Evolutionary conservation across 2,797 vertebrate species (phyloP).

Genomic region (Chrysocyon brachyurus): DNA sequence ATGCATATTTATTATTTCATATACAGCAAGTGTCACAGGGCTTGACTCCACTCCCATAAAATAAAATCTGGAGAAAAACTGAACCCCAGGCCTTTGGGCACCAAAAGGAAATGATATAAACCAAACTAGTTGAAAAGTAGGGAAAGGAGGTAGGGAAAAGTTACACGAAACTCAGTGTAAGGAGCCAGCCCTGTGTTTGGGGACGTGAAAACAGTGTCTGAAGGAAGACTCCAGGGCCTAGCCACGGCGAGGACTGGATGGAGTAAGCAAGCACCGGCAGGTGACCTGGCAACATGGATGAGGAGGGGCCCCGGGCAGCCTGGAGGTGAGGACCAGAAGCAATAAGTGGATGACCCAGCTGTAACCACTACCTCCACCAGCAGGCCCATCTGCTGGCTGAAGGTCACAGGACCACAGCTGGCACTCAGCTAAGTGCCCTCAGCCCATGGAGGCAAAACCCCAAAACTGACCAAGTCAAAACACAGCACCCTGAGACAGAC

Average conservation of each 20-base stretch:
- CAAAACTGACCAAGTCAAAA: neutral
- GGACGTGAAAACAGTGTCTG: neutral
- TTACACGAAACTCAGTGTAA: neutral
- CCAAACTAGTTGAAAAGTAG: neutral
- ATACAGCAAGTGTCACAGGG: neutral
- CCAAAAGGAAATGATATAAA: neutral
- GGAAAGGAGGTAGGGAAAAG: neutral
- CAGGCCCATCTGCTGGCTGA: neutral
- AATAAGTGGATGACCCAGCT: neutral
- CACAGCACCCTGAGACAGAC: neutral
- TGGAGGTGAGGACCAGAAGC: neutral
- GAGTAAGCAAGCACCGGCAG: neutral
- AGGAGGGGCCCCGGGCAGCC: neutral
- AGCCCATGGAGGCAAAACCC: neutral
- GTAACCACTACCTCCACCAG: neutral
- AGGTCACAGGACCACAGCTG: conserved; percentile 19
- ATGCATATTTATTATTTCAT: neutral
- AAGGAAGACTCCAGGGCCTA: neutral
- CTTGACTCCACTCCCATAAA: neutral
- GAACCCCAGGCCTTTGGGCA: neutral
- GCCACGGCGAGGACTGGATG: neutral
- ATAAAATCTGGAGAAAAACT: neutral
- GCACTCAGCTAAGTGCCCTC: neutral
- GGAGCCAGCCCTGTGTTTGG: neutral
- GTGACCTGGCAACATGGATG: conserved; percentile 1